Evolutionary conservation across 1,140 invertebrate genomes (phyloP), one percentile per base, ranked within the genome.

Genomic region (Archivesica marissinica): DNA sequence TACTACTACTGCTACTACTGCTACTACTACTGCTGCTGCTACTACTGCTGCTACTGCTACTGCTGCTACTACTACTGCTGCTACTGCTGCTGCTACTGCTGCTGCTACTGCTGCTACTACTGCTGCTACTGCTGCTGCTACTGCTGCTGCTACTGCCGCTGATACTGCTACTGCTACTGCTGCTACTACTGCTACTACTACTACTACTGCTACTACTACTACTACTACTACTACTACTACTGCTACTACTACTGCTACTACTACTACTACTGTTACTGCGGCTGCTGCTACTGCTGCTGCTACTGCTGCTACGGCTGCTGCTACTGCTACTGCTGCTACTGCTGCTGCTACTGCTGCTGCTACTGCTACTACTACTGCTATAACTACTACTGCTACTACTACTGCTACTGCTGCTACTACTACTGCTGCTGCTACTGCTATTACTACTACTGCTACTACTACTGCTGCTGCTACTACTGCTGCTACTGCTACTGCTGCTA

Each of bases 21-120:
- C 30, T 33, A 70, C 66, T 70, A 70, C 66, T 70, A 70, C 66
- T 70, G 39, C 66, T 70, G 33, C 66, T 70, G 23, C 66, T 70
- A 70, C 66, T 33, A 38, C 33, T 70, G n/a, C 66, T 70, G 39
- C 33, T 70, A 30, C 66, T 70, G 39, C 66, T 70, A 70, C 66
- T 70, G 13, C 66, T 70, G 39, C 66, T 70, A 38, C 33, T 70
- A 38, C 66, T 70, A 38, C 33, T 70, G 23, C 33, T 70, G 39
- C 59, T 25, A 64, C 59, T 64, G 11, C 59, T 64, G 25, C 59
- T 64, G 25, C 59, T 64, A 64, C 59, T 64, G 25, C 59, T 64
- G 25, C 59, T 70, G 39, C 33, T 33, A 70, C 66, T 70, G 39
- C 66, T 15, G n/a, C 66, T 70, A 70, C 66, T 70, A 38, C 66